phyloP scores from a whole-genome alignment of 2,888 invertebrate species.

The Zootermopsis nevadensis region DNA sequence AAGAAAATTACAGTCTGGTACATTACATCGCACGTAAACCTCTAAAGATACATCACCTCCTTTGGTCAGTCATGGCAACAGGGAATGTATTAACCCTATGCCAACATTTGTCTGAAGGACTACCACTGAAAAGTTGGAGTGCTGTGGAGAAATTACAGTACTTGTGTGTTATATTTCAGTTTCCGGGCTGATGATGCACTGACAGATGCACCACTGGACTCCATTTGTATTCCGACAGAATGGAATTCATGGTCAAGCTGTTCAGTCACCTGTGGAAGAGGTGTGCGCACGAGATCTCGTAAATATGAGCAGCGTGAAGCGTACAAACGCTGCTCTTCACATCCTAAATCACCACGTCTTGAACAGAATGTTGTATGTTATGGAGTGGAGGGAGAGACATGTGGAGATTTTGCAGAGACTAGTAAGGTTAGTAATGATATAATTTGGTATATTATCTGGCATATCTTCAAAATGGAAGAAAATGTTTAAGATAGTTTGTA shows the following conservation, averaged over 20 bases:
- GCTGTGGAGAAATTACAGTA: too few species aligned
- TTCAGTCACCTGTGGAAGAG: conserved; percentile 64
- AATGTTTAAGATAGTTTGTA: too few species aligned
- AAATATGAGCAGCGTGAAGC: conserved; percentile 67
- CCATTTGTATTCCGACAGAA: conserved; percentile 58
- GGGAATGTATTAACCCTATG: too few species aligned
- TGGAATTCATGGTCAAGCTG: conserved; percentile 67
- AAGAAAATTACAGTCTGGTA: too few species aligned
- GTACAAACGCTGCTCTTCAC: conserved; percentile 58
- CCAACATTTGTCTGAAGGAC: too few species aligned
- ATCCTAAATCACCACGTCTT: conserved; percentile 41
- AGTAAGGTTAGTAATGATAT: background rate
- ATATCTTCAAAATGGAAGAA: too few species aligned
- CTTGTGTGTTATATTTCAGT: background rate
- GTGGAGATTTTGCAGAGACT: background rate
- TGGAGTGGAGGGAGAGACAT: conserved; percentile 25
- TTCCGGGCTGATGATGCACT: background rate
- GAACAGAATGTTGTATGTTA: conserved; percentile 46
- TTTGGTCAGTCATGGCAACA: too few species aligned
- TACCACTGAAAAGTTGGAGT: too few species aligned
- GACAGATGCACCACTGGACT: background rate
- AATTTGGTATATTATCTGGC: too few species aligned
- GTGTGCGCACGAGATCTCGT: conserved; percentile 73
- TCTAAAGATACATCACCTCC: too few species aligned
- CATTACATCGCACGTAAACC: too few species aligned